phyloP scores from a whole-genome alignment of 2,113 vertebrate genomes.

The Hyla sarda region DNA sequence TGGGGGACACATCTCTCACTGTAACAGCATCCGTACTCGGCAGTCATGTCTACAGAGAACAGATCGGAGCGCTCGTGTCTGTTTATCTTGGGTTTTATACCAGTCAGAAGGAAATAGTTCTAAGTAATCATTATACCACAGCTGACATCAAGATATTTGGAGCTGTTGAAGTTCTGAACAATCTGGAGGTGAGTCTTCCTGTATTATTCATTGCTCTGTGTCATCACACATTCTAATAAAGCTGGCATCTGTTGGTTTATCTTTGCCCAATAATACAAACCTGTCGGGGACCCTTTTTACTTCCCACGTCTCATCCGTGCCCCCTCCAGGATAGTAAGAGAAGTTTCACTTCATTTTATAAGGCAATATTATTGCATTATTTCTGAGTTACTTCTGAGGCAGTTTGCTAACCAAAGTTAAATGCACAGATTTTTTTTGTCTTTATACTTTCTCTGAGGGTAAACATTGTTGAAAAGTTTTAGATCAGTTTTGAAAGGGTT shows the following conservation, averaged over 20 bases:
- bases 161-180: slow-evolving; percentile 75
- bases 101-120: slow-evolving; percentile 83
- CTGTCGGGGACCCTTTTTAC: background rate
- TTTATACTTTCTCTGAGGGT: background rate
- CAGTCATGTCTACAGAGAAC: slow-evolving; percentile 67
- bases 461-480: background rate
- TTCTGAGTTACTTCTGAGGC: background rate
- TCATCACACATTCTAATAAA: background rate
- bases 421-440: background rate
- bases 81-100: slow-evolving; percentile 84
- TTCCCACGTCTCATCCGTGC: background rate
- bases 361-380: background rate
- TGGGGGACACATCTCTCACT: slow-evolving; percentile 73
- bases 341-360: background rate
- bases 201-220: background rate
- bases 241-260: background rate
- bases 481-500: too few species aligned
- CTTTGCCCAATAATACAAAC: background rate
- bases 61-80: slow-evolving; percentile 74
- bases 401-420: background rate
- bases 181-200: slow-evolving; percentile 77
- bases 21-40: slow-evolving; percentile 76
- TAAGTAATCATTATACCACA: slow-evolving; percentile 80
- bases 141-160: slow-evolving; percentile 86
- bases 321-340: background rate